A percentile compares a stretch with the other conserved stretches of the same genome.
Conservation (phyloP, 2,797 vertebrate genomes). For the Acrocephalus scirpaceus region DNA sequence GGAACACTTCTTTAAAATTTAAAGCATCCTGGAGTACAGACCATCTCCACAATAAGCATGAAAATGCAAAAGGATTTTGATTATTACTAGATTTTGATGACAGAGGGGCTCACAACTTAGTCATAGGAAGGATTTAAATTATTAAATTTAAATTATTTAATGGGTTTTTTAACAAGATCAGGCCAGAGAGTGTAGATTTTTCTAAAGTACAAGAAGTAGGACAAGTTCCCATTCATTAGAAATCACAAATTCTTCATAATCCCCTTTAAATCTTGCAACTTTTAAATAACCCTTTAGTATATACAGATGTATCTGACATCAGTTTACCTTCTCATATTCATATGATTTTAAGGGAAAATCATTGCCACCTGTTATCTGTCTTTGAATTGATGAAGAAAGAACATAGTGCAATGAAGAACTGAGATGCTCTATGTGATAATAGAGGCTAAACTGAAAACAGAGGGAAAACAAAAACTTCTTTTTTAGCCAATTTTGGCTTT, state of each 20-base stretch:
- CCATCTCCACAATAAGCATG: background rate
- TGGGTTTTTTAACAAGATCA: background rate
- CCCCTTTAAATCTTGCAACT: background rate
- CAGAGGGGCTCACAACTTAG: background rate
- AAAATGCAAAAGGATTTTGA: slow-evolving; percentile 49
- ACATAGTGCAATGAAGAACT: background rate
- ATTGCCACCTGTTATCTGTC: background rate
- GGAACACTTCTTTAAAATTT: slow-evolving; percentile 15
- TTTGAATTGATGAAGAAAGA: background rate
- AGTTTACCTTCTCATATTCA: background rate
- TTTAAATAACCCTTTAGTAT: background rate
- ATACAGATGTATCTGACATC: background rate
- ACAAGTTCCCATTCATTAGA: background rate
- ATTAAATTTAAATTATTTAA: background rate
- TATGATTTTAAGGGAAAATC: background rate
- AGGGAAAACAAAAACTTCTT: background rate
- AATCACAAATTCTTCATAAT: background rate
- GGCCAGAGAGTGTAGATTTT: background rate
- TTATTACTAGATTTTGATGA: background rate
- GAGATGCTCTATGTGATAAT: background rate
- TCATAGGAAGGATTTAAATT: background rate
- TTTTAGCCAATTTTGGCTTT: background rate
- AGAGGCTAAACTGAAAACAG: background rate
- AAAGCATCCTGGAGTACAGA: background rate
- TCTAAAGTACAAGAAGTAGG: background rate